Evolutionary conservation across 1,140 invertebrate species (phyloP), one percentile per base, ranked within the genome.

Genomic region (silkworm (Bombyx mori)): DNA sequence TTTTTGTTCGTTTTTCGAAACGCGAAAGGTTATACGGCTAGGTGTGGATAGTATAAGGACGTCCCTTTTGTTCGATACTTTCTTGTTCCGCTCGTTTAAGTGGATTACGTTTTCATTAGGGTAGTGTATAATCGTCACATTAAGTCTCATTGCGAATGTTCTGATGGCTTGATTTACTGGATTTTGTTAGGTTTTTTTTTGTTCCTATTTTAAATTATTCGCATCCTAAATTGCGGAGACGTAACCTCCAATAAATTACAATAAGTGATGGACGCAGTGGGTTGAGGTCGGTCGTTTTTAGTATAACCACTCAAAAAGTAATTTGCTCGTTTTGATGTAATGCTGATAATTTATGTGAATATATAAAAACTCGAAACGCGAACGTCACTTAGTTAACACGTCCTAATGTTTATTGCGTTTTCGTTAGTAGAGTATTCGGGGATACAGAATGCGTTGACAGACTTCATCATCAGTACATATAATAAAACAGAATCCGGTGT

Each of bases 51-150:
- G 59, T 57, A 73, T 73, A 68, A 70, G 68, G 74, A 77, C 73
- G 75, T 83, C 80, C 82, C 79, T 82, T 83, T 86, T 83, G 77
- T 82, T 80, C 69, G 58, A 66, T 73, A 65, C 68, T 70, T 67
- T 71, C 72, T 71, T 73, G 67, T 73, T 78, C 72, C 69, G 73
- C 60, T 69, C 70, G 45, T 74, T 74, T 69, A 65, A 72, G 71
- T 72, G 67, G 63, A 72, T 75, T 74, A 71, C 67, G 63, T 74
- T 43, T 76, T 76, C 75, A 77, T 79, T 82, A 75, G 73, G 77
- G 70, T 60, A 68, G 66, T 69, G 68, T 68, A 66, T 69, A 75
- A 75, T 80, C 68, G 63, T 78, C 73, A 73, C 68, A 68, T 72
- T 35, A 35, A 54, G 12, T 48, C 46, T 48, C 42, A 48, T 26